A percentile compares a stretch with the other conserved stretches of the same genome.
Conservation (phyloP, 2,113 vertebrate species). For the Dipodomys ordii region DNA sequence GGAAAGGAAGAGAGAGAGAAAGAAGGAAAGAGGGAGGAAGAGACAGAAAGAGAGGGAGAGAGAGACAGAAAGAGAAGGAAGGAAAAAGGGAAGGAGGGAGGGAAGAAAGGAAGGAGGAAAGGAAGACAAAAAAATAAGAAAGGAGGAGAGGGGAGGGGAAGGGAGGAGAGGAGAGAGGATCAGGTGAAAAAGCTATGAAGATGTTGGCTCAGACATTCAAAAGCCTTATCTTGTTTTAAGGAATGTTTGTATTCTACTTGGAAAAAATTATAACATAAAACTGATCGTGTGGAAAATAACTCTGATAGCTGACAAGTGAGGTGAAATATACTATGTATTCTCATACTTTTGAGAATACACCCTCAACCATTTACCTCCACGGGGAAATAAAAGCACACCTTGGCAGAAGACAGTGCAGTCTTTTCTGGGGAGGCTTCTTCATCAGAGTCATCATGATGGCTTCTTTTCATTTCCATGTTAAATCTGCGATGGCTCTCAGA, state of each 20-base stretch:
- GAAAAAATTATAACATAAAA: conserved; percentile 29
- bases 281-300: conserved; percentile 12
- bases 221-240: background rate
- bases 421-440: conserved; percentile 90
- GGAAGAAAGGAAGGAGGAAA: too few relatives aligned
- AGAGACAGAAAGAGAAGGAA: background rate
- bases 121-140: background rate
- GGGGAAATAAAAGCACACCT: conserved; percentile 84
- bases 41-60: too few relatives aligned
- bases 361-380: background rate
- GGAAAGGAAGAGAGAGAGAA: too few relatives aligned
- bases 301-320: conserved; percentile 10
- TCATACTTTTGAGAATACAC: background rate
- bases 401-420: conserved; percentile 84
- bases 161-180: background rate
- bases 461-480: conserved; percentile 93
- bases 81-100: too few relatives aligned
- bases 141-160: too few relatives aligned
- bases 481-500: conserved; percentile 96
- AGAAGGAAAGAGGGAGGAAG: too few relatives aligned
- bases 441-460: conserved; percentile 92
- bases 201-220: conserved; percentile 28
- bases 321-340: background rate
- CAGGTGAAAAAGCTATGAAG: conserved; percentile 5
- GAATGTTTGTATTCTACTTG: conserved; percentile 2